Conservation (phyloP, 2,888 invertebrate species). For the Macropis europaea region DNA sequence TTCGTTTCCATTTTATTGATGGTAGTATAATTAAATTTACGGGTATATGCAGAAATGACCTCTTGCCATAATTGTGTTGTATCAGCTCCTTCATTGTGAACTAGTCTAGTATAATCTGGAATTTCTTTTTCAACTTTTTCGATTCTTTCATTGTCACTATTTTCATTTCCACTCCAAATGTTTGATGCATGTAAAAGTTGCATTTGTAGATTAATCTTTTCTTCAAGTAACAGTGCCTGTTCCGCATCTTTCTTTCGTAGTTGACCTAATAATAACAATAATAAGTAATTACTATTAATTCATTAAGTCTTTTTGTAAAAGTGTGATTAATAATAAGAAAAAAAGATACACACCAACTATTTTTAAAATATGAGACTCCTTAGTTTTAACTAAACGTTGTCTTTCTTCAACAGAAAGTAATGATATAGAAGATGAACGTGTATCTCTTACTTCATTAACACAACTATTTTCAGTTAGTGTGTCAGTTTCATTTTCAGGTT, state of each 20-base stretch:
- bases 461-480: conserved; percentile 65
- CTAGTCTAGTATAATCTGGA: conserved; percentile 88
- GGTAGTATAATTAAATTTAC: neutral
- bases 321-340: conserved; percentile 7
- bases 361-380: conserved; percentile 89
- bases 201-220: conserved; percentile 92
- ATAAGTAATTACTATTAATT: neutral
- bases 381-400: conserved; percentile 87
- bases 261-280: conserved; percentile 83
- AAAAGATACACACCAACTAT: conserved; percentile 85
- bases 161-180: conserved; percentile 75
- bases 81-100: conserved; percentile 87
- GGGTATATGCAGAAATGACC: conserved; percentile 78
- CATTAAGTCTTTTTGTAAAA: neutral
- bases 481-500: conserved; percentile 85
- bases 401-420: conserved; percentile 86
- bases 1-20: neutral
- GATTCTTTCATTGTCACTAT: conserved; percentile 64
- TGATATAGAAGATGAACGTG: conserved; percentile 73
- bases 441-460: conserved; percentile 68
- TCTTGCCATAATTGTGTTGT: conserved; percentile 91
- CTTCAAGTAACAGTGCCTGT: conserved; percentile 91
- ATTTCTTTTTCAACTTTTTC: conserved; percentile 72
- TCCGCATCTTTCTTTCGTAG: conserved; percentile 93
- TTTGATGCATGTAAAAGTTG: conserved; percentile 87